These are phyloP conservation scores for Ormyrus pomaceus DNA, from an alignment of 2,888 invertebrate species.

Conservation along the genomic window DNA sequence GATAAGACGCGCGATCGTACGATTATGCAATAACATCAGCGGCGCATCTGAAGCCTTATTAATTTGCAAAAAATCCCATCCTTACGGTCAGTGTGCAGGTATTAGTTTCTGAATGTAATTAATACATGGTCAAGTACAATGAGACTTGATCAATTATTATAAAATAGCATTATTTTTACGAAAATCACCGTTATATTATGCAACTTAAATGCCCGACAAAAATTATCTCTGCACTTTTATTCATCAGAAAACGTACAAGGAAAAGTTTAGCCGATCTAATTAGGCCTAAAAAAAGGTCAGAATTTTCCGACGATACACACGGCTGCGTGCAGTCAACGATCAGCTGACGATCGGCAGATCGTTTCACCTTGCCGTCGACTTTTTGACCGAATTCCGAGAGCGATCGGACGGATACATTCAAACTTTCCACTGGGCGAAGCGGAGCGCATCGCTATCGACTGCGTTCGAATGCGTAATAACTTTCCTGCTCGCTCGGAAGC, in stretches of 20 bases:
- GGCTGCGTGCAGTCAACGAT: background rate
- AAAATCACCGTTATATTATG: no score
- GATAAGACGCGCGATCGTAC: background rate
- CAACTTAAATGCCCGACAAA: no score
- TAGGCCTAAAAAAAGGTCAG: no score
- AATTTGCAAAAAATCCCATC: conserved; percentile 4
- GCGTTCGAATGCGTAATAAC: background rate
- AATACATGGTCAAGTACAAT: no score
- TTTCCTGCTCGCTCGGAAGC: no score
- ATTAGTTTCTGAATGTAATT: no score
- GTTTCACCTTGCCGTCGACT: conserved; percentile 1
- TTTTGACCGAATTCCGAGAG: conserved; percentile 27
- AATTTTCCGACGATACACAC: background rate
- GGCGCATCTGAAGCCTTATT: background rate
- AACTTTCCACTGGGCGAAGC: no score
- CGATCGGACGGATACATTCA: background rate
- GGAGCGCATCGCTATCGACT: background rate
- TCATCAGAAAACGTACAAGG: no score
- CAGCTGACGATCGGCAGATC: background rate
- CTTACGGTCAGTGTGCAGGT: background rate
- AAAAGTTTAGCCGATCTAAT: no score
- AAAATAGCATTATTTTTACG: no score
- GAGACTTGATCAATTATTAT: no score
- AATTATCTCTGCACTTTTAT: no score
- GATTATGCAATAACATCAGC: conserved; percentile 1